Evolutionary conservation across 2,797 vertebrate species (phyloP), one percentile per base, ranked within the genome.

Genomic region (Adrianichthys oophorus): DNA sequence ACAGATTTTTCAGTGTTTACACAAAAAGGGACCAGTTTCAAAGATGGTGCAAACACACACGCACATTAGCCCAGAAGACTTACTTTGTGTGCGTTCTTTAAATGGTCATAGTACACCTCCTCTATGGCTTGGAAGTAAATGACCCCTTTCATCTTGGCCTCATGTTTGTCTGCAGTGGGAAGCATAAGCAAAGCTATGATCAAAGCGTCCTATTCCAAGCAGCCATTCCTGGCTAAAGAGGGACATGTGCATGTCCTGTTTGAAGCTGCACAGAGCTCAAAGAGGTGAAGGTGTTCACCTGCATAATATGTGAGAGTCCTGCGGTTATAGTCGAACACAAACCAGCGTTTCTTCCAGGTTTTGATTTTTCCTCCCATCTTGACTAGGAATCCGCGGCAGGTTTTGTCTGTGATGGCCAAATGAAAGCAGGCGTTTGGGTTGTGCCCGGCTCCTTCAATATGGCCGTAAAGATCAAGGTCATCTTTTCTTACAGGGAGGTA

Each of bases 71-170:
- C 0, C 26, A 37, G 32, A 37, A 37, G 41, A 66, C 67, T 90
- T 91, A 99, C 98, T 94, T 99, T 99, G 89, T 96, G 96, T 64
- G 97, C 98, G 24, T 95, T 99, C 89, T 98, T 98, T 69, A 99
- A 85, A 76, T 99, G 97, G 89, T 99, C 97, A 48, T 98, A 99
- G 86, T 99, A 99, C 2, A 99, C 96, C 87, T 99, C 98, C 79
- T 99, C 97, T 74, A 99, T 99, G 82, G 98, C 98, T 89, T 99
- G 98, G 86, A 99, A 99, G 89, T 99, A 99, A 87, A 99, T 98
- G 72, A 99, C 94, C 65, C 97, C 98, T 91, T 99, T 99, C 93
- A 97, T 93, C 90, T 99, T 99, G 76, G 95, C 93, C 89, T 99
- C 97, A 0, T 99, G 97, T 86, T 98, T 99, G 85, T 99, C 98